A percentile compares a stretch with the other conserved stretches of the same genome.
phyloP scores from a whole-genome alignment of 2,113 vertebrate species.

The Butorides virescens region DNA sequence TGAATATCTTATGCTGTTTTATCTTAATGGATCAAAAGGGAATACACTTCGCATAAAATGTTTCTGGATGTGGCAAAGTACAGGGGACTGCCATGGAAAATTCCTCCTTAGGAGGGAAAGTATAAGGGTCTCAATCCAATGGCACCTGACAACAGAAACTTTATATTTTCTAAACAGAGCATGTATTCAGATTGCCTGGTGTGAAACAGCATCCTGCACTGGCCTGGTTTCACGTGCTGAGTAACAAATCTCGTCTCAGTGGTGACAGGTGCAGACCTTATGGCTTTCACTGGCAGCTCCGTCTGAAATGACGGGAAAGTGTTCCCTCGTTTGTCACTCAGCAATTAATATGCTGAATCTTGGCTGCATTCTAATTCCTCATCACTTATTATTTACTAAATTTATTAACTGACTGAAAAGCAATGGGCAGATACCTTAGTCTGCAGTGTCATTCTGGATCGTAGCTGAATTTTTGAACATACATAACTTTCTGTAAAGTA shows the following conservation, averaged over 20 bases:
- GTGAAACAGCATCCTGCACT: slow-evolving; percentile 42
- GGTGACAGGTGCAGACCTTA: slow-evolving; percentile 65
- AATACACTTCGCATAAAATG: slow-evolving; percentile 29
- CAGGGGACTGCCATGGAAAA: neutral
- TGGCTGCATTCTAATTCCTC: neutral
- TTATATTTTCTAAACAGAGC: slow-evolving; percentile 18
- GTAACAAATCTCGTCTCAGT: slow-evolving; percentile 36
- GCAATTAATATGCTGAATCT: neutral
- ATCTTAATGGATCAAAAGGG: slow-evolving; percentile 48
- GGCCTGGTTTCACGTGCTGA: slow-evolving; percentile 25
- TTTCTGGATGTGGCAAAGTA: neutral
- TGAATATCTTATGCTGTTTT: neutral
- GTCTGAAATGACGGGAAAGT: neutral
- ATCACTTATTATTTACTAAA: neutral
- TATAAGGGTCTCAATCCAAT: neutral
- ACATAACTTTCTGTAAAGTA: neutral
- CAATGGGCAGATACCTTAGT: neutral
- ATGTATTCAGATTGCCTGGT: slow-evolving; percentile 22
- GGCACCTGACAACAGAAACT: slow-evolving; percentile 16
- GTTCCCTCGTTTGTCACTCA: neutral
- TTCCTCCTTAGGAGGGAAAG: neutral
- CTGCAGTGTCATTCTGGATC: neutral
- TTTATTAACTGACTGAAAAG: neutral
- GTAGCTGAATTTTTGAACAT: neutral
- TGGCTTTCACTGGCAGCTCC: neutral